Conservation (phyloP, 2,113 vertebrate species). For the Nymphicus hollandicus region DNA sequence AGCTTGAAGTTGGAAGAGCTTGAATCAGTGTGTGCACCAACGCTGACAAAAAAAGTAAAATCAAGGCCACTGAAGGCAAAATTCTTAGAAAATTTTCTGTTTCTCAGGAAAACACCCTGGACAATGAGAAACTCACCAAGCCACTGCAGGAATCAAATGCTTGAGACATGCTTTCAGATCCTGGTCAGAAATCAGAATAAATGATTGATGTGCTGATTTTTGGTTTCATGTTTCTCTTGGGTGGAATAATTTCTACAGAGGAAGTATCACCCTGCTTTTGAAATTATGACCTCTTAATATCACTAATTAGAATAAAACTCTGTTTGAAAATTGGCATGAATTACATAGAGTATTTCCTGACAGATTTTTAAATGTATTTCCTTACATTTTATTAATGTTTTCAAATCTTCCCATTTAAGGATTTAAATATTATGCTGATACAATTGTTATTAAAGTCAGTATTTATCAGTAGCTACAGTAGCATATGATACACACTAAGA, state of each 20-base stretch:
- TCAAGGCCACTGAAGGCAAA: conserved; percentile 81
- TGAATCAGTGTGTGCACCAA: conserved; percentile 80
- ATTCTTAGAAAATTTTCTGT: conserved; percentile 82
- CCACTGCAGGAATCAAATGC: conserved; percentile 83
- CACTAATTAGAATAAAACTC: background rate
- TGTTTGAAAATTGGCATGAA: background rate
- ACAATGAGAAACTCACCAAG: conserved; percentile 81
- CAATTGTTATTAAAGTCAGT: background rate
- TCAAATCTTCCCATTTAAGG: background rate
- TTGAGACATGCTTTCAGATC: background rate
- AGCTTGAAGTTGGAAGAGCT: conserved; percentile 81
- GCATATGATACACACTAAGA: background rate
- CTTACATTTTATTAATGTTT: background rate
- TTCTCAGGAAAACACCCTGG: conserved; percentile 81
- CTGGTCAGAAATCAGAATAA: background rate
- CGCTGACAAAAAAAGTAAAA: conserved; percentile 73
- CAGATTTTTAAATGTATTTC: no score
- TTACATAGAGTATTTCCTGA: background rate
- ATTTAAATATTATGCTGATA: background rate
- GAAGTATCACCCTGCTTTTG: background rate
- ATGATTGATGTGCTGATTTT: background rate
- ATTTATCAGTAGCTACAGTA: background rate
- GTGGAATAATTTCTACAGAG: background rate
- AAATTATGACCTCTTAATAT: background rate
- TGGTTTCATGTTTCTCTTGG: background rate